Percentiles rank a stretch among this genome's conserved stretches.
Conservation (phyloP, 53 echinoderm and acorn worm genomes). For the Crossaster papposus region DNA sequence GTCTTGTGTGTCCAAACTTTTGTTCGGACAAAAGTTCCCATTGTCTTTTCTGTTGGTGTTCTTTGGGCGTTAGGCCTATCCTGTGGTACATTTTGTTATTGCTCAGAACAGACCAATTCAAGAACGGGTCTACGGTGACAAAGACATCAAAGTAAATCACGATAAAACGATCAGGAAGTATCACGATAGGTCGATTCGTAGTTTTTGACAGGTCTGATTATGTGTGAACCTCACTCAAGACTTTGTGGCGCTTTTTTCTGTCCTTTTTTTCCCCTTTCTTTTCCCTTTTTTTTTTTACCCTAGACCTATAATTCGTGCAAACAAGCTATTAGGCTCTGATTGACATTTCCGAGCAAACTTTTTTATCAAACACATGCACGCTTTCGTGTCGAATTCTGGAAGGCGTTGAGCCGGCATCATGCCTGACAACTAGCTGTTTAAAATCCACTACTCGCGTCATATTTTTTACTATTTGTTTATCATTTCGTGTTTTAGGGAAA, state of each 20-base stretch:
- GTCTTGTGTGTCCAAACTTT: too few species aligned
- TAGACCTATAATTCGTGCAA: slow-evolving; percentile 14
- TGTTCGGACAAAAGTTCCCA: too few species aligned
- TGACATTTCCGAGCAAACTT: slow-evolving; percentile 22
- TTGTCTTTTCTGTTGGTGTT: too few species aligned
- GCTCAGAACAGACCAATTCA: background rate
- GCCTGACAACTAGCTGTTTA: background rate
- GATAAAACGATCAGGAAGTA: background rate
- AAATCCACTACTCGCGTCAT: background rate
- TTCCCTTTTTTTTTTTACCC: background rate
- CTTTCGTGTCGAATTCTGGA: slow-evolving; percentile 22
- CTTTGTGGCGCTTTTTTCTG: background rate
- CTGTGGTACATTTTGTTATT: background rate
- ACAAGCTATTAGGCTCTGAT: slow-evolving; percentile 14
- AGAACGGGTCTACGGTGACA: background rate
- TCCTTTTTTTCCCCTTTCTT: background rate
- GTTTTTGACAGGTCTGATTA: background rate
- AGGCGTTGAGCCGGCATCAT: background rate
- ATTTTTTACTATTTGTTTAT: background rate
- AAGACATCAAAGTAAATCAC: background rate
- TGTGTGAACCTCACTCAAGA: background rate
- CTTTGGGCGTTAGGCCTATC: background rate
- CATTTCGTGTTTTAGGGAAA: background rate
- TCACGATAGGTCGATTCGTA: background rate
- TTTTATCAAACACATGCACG: slow-evolving; percentile 37